Base-by-base conservation (phyloP, 2,113 vertebrate species). In the Stomatorhinus ivindoensis region DNA sequence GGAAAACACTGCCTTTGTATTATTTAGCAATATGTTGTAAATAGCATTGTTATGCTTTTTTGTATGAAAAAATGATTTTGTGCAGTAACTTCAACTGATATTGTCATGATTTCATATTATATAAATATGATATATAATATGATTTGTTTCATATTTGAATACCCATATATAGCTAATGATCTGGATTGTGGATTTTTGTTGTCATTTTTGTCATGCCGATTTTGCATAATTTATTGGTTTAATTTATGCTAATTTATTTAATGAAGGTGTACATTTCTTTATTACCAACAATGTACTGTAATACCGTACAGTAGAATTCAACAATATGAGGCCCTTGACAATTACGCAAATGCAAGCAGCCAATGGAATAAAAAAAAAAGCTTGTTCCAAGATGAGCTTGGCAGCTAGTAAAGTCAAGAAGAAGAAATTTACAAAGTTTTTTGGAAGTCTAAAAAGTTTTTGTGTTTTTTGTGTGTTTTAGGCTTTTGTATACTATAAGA, bases 221-320 rank as follows among this genome's bases (percentile, higher is more conserved):
- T 97, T 98, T 98, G 97, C 97, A 97, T 99, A 98, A 99, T 98
- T 99, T 99, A 99, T 99, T 98, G 97, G 96, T 98, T 98, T 98
- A 98, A 98, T 98, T 99, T 99, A 98, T 98, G 97, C 97, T 98
- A 98, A 99, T 98, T 98, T 98, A 99, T 99, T 99, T 97, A 96
- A 97, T 97, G 96, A 87, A 87, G 55, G 97, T 97, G 95, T 97
- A 97, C 87, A 96, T 96, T 97, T 97, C 83, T 97, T 87, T 87
- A 96, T 97, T 96, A 95, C 95, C 96, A 97, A 97, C 97, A 97
- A 97, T 98, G 97, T 97, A 97, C 96, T 97, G 97, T 97, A 97
- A 98, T 97, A 96, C 96, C 95, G 96, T 97, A 96, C 96, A 95
- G 96, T 97, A 96, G 96, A 95, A 95, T 93, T 94, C 95, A 95